A percentile compares a stretch with the other conserved stretches of the same genome.
These are phyloP conservation scores for Apamea epomidion DNA, from an alignment of 2,888 invertebrate species.

Conservation along the genomic window DNA sequence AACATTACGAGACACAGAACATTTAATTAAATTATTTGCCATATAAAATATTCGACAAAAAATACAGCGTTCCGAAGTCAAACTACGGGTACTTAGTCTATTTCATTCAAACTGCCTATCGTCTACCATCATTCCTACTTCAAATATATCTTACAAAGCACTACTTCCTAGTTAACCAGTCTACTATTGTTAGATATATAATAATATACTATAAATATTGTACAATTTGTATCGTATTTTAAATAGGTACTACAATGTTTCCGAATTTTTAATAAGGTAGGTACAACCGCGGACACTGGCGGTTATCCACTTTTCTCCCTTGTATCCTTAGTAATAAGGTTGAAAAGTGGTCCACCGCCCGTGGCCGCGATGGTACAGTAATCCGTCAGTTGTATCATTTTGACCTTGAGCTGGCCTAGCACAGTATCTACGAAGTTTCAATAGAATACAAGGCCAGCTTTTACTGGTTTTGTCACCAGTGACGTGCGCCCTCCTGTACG, in stretches of 20 bases:
- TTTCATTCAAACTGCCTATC: neutral
- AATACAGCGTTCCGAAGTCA: neutral
- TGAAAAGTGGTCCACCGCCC: too few relatives aligned
- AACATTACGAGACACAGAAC: neutral
- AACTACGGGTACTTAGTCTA: neutral
- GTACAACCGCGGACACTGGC: neutral
- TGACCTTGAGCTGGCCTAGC: neutral
- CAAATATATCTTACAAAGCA: constrained; percentile 11
- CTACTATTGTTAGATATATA: neutral
- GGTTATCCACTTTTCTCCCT: too few relatives aligned
- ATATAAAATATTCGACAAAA: neutral
- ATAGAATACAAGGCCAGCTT: neutral
- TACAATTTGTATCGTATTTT: neutral
- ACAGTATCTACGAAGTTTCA: neutral
- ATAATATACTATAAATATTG: neutral
- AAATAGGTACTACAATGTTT: neutral
- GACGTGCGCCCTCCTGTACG: neutral
- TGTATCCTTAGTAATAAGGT: too few relatives aligned
- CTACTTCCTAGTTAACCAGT: constrained; percentile 8
- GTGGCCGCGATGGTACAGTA: neutral
- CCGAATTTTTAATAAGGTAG: constrained; percentile 15
- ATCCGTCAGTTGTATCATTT: neutral
- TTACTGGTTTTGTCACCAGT: neutral
- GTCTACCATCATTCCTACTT: neutral
- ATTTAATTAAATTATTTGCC: neutral